Conservation (phyloP, 2,888 invertebrate genomes). For the Drosophila paranaensis region DNA sequence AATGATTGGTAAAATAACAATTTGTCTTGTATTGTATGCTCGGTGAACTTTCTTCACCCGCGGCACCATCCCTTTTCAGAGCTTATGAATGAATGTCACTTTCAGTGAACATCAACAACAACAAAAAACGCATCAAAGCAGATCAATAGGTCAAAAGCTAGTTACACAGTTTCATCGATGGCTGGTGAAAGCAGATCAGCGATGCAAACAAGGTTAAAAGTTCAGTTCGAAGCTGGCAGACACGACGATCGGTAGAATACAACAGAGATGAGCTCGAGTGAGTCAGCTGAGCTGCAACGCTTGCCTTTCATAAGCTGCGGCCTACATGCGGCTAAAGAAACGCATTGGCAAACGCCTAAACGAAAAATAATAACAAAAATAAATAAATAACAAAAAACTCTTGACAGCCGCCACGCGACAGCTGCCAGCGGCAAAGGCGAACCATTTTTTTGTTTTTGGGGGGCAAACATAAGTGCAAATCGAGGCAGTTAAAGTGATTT, state of each 20-base stretch:
- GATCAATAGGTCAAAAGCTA: constrained; percentile 51
- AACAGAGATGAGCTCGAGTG: constrained; percentile 19
- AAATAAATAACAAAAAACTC: constrained; percentile 25
- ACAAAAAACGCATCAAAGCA: constrained; percentile 23
- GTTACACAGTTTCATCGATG: constrained; percentile 43
- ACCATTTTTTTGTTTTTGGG: constrained; percentile 18
- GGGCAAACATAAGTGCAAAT: constrained; percentile 56
- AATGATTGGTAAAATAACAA: constrained; percentile 16
- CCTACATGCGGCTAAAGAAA: constrained; percentile 20
- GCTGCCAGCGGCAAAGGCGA: constrained; percentile 35
- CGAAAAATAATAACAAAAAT: constrained; percentile 17
- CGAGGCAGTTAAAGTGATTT: constrained; percentile 57
- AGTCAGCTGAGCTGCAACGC: constrained; percentile 20
- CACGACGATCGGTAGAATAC: constrained; percentile 20
- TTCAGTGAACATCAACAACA: constrained; percentile 20
- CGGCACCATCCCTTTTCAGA: background rate
- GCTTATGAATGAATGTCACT: constrained; percentile 32
- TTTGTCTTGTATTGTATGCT: constrained; percentile 8
- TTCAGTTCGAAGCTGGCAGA: constrained; percentile 31
- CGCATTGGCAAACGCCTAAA: constrained; percentile 8
- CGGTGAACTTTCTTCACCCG: constrained; percentile 25
- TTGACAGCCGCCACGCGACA: constrained; percentile 62
- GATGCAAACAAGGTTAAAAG: constrained; percentile 58
- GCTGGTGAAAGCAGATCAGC: constrained; percentile 50
- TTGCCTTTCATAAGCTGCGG: constrained; percentile 14